Evolutionary conservation across 1,140 invertebrate species (phyloP).

Genomic region (Tetragonula clypearis): DNA sequence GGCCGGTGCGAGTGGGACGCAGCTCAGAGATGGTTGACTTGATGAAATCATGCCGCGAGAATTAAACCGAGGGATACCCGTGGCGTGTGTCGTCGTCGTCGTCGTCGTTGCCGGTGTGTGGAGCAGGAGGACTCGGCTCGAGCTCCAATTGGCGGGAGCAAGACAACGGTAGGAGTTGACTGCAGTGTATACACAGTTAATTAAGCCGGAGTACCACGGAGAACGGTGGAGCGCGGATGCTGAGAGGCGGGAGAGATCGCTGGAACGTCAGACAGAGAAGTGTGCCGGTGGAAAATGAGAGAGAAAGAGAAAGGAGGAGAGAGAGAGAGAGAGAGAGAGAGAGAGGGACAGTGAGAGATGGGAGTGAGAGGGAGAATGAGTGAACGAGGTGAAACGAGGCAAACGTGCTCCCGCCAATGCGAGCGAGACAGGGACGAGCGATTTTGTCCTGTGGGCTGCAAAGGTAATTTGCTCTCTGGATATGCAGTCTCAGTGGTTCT

Average conservation of each 20-base stretch:
- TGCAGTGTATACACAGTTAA: slow-evolving; percentile 81
- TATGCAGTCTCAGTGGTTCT: slow-evolving; percentile 69
- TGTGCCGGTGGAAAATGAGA: slow-evolving; percentile 14
- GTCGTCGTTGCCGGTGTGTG: slow-evolving; percentile 61
- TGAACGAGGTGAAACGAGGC: slow-evolving; percentile 43
- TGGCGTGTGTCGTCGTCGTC: slow-evolving; percentile 69
- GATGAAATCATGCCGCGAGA: slow-evolving; percentile 80
- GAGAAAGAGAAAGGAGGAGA: background rate
- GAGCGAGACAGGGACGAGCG: slow-evolving; percentile 46
- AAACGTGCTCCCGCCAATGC: slow-evolving; percentile 45
- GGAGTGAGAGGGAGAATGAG: slow-evolving; percentile 2
- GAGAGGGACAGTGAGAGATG: background rate
- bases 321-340: background rate
- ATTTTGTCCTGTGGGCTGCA: slow-evolving; percentile 69
- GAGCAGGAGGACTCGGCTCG: slow-evolving; percentile 54
- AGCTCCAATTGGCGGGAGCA: slow-evolving; percentile 78
- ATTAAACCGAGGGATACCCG: slow-evolving; percentile 74
- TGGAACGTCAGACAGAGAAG: slow-evolving; percentile 42
- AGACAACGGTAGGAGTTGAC: slow-evolving; percentile 80
- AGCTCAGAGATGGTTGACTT: slow-evolving; percentile 75
- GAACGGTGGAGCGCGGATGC: slow-evolving; percentile 48
- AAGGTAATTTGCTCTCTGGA: slow-evolving; percentile 74
- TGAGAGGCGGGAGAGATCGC: slow-evolving; percentile 39
- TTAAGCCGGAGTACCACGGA: slow-evolving; percentile 76
- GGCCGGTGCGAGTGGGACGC: slow-evolving; percentile 41